These are phyloP conservation scores for Megalopta genalis DNA, from an alignment of 1,140 invertebrate genomes.

Conservation along the genomic window DNA sequence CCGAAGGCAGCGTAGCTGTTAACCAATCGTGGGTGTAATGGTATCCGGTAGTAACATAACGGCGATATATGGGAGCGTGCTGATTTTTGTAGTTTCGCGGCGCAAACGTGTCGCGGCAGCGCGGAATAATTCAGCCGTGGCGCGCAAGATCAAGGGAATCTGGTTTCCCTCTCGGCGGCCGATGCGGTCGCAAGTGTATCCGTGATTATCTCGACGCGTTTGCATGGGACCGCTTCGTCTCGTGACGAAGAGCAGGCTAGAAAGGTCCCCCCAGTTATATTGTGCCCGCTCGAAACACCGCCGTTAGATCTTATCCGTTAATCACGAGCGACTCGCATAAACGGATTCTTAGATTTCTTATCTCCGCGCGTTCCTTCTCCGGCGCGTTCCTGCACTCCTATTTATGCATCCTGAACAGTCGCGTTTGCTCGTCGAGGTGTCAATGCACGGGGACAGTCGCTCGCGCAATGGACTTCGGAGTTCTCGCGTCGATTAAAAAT, in stretches of 20 bases:
- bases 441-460: slow-evolving; percentile 42
- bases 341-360: slow-evolving; percentile 56
- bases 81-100: slow-evolving; percentile 30
- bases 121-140: slow-evolving; percentile 42
- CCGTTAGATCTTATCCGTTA: slow-evolving; percentile 58
- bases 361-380: slow-evolving; percentile 38
- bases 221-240: slow-evolving; percentile 59
- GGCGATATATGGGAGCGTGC: slow-evolving; percentile 35
- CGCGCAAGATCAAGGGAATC: slow-evolving; percentile 72
- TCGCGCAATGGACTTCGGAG: slow-evolving; percentile 13
- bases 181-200: slow-evolving; percentile 46
- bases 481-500: no score
- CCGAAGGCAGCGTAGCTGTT: neutral
- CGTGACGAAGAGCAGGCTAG: slow-evolving; percentile 50
- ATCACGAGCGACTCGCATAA: slow-evolving; percentile 61
- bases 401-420: slow-evolving; percentile 47
- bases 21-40: slow-evolving; percentile 33
- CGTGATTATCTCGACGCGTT: slow-evolving; percentile 45
- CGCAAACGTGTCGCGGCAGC: slow-evolving; percentile 3
- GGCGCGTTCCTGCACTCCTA: neutral
- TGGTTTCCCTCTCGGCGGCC: slow-evolving; percentile 50
- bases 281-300: slow-evolving; percentile 33
- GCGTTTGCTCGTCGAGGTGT: slow-evolving; percentile 50
- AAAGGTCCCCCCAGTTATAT: slow-evolving; percentile 44
- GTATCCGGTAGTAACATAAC: slow-evolving; percentile 39